phyloP scores from a whole-genome alignment of 2,888 invertebrate species.

The Hirtodrosophila alboralis region DNA sequence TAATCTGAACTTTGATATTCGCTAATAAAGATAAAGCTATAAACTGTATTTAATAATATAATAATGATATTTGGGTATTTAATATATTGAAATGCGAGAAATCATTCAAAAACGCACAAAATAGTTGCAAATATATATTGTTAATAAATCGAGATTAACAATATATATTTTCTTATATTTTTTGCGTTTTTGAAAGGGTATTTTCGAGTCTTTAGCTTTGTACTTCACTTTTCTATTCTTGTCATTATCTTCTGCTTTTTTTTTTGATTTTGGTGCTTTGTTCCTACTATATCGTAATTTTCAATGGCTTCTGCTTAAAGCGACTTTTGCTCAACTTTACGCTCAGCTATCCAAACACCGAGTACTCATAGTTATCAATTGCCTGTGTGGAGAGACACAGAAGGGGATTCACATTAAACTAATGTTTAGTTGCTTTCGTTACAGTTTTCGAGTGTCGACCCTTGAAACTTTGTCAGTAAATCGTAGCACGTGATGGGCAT shows the following conservation, averaged over 20 bases:
- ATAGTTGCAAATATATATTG: too few relatives aligned
- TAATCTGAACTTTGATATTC: too few relatives aligned
- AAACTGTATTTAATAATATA: too few relatives aligned
- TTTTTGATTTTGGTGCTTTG: constrained; percentile 21
- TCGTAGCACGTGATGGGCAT: constrained; percentile 72
- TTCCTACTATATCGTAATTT: constrained; percentile 71
- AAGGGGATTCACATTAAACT: constrained; percentile 62
- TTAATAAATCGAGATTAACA: too few relatives aligned
- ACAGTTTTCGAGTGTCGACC: constrained; percentile 71
- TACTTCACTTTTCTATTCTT: constrained; percentile 20
- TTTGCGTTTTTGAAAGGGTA: constrained; percentile 25
- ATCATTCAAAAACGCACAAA: too few relatives aligned
- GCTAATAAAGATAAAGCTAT: too few relatives aligned
- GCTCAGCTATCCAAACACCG: constrained; percentile 62
- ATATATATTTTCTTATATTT: too few relatives aligned
- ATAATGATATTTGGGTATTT: too few relatives aligned
- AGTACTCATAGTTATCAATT: constrained; percentile 66
- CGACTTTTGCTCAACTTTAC: constrained; percentile 76
- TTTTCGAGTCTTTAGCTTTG: constrained; percentile 7
- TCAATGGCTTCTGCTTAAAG: constrained; percentile 74
- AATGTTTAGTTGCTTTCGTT: constrained; percentile 74
- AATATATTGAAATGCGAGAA: too few relatives aligned
- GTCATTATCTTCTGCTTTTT: constrained; percentile 31
- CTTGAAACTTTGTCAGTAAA: constrained; percentile 75
- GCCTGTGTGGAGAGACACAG: constrained; percentile 5